Evolutionary conservation across 2,113 vertebrate genomes (phyloP).

Genomic region (Myocastor coypus): DNA sequence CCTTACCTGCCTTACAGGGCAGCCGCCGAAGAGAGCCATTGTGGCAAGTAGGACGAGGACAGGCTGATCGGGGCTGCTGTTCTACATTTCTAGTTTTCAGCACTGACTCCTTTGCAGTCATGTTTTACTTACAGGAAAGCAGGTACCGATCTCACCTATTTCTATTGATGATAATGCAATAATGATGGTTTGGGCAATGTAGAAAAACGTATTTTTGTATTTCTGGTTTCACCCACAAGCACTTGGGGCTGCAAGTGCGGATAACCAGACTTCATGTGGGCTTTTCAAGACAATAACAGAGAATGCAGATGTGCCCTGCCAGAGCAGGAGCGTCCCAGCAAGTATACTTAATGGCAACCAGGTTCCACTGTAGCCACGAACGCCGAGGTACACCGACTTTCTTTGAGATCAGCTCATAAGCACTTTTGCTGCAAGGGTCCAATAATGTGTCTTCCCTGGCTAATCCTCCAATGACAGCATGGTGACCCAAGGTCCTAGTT

Average conservation of each 20-base stretch:
- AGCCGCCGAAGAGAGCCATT: background rate
- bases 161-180: background rate
- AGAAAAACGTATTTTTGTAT: background rate
- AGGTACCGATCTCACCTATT: background rate
- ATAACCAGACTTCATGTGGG: background rate
- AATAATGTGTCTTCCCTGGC: slow-evolving; percentile 63
- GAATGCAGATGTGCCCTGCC: background rate
- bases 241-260: background rate
- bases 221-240: background rate
- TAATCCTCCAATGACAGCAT: background rate
- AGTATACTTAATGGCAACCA: background rate
- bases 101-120: background rate
- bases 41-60: background rate
- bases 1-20: background rate
- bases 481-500: background rate
- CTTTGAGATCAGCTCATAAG: background rate
- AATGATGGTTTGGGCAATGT: background rate
- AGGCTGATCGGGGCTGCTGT: background rate
- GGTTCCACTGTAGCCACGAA: background rate
- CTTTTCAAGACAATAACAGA: background rate
- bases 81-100: background rate
- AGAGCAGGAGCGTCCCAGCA: background rate
- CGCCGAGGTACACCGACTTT: slow-evolving; percentile 34
- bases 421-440: slow-evolving; percentile 49
- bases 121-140: background rate